phyloP scores from a whole-genome alignment of 2,797 vertebrate species.

The Benthosema pterotum region DNA sequence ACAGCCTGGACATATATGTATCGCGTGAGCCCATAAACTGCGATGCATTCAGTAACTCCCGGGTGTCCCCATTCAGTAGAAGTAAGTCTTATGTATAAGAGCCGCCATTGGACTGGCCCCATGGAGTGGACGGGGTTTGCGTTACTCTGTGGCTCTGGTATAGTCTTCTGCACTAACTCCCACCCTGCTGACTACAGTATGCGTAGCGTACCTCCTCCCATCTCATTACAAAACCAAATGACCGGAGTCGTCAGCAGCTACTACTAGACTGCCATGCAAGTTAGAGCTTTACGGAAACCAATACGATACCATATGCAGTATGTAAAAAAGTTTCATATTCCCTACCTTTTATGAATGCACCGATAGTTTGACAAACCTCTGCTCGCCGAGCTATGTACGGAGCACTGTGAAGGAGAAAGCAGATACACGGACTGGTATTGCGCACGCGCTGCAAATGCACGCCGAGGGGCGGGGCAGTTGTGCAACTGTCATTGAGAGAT shows the following conservation, averaged over 20 bases:
- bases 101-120: too few relatives aligned
- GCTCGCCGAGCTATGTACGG: slow-evolving; percentile 54
- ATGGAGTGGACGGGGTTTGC: too few relatives aligned
- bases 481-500: slow-evolving; percentile 48
- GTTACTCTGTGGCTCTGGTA: too few relatives aligned
- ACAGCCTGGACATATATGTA: too few relatives aligned
- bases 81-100: too few relatives aligned
- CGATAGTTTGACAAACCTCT: slow-evolving; percentile 34
- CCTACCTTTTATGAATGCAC: slow-evolving; percentile 66
- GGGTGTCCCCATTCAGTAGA: too few relatives aligned
- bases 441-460: slow-evolving; percentile 60
- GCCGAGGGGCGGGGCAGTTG: slow-evolving; percentile 54
- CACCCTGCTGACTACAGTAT: slow-evolving; percentile 20
- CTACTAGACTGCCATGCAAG: background rate
- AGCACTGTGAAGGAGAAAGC: slow-evolving; percentile 74
- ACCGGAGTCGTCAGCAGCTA: background rate
- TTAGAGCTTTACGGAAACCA: background rate
- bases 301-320: background rate
- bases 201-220: slow-evolving; percentile 31
- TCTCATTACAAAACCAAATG: slow-evolving; percentile 13
- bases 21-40: too few relatives aligned
- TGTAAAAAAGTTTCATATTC: background rate
- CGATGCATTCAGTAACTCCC: too few relatives aligned
- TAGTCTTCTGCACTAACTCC: slow-evolving; percentile 6
- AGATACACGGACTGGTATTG: slow-evolving; percentile 41